Evolutionary conservation across 2,888 invertebrate species (phyloP).

Genomic region (Pristionchus maxplancki): DNA sequence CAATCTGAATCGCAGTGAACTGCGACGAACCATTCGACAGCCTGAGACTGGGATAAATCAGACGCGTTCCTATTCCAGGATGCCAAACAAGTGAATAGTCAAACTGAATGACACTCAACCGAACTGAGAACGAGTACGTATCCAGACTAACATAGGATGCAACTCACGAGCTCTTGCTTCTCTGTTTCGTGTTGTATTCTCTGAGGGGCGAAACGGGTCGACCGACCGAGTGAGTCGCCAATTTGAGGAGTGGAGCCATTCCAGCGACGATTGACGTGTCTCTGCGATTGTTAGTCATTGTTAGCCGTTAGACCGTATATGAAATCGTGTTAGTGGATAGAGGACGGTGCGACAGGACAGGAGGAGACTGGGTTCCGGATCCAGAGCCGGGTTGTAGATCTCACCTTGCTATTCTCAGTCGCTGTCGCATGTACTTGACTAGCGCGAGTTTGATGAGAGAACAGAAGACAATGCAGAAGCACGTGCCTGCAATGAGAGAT

Average conservation of each 20-base stretch:
- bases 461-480: constrained; percentile 76
- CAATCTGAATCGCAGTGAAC: constrained; percentile 60
- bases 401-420: constrained; percentile 54
- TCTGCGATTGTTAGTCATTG: constrained; percentile 53
- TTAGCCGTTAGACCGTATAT: neutral
- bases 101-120: neutral
- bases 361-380: neutral
- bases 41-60: neutral
- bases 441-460: constrained; percentile 76
- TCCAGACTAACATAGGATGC: neutral
- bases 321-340: neutral
- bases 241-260: constrained; percentile 68
- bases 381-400: neutral
- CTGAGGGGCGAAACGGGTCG: constrained; percentile 44
- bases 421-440: constrained; percentile 75
- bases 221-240: constrained; percentile 57
- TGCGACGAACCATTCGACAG: constrained; percentile 50
- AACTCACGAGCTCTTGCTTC: constrained; percentile 31
- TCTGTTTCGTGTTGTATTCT: constrained; percentile 48
- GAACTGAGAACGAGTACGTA: neutral
- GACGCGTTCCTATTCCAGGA: neutral
- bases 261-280: constrained; percentile 74
- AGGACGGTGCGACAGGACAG: neutral
- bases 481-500: constrained; percentile 60
- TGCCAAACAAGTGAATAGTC: neutral